Evolutionary conservation across 2,797 vertebrate species (phyloP).

Genomic region (Kryptolebias ocellatus): DNA sequence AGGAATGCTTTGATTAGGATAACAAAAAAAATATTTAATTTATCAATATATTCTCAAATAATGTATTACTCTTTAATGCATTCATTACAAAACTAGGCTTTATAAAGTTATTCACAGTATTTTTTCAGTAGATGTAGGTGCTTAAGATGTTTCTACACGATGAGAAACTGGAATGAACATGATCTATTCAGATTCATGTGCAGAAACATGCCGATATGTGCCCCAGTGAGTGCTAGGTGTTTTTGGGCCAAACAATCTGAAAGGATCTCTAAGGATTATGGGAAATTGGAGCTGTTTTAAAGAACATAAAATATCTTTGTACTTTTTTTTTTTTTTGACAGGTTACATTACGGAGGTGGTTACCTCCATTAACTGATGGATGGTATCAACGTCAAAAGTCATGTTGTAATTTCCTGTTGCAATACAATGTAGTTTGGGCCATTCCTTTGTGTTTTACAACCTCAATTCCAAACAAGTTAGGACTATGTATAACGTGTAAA

Average conservation of each 20-base stretch:
- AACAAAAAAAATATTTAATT: slow-evolving; percentile 52
- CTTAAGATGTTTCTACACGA: slow-evolving; percentile 72
- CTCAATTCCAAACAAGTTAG: too few species aligned
- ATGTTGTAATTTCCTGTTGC: too few species aligned
- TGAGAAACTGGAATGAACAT: slow-evolving; percentile 79
- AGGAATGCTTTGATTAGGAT: slow-evolving; percentile 67
- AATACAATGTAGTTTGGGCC: too few species aligned
- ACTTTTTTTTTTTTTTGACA: too few species aligned
- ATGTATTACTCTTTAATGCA: slow-evolving; percentile 56
- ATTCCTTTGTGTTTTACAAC: too few species aligned
- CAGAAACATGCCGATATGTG: slow-evolving; percentile 48
- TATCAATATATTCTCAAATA: slow-evolving; percentile 65
- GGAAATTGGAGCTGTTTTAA: not conserved
- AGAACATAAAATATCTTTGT: too few species aligned
- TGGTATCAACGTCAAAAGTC: too few species aligned
- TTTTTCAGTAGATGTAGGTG: slow-evolving; percentile 78
- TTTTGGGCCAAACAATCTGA: slow-evolving; percentile 21
- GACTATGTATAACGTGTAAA: too few species aligned
- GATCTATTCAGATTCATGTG: slow-evolving; percentile 64
- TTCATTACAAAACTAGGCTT: slow-evolving; percentile 75
- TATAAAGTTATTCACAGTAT: slow-evolving; percentile 84
- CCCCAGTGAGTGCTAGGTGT: slow-evolving; percentile 45
- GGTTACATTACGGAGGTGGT: too few species aligned
- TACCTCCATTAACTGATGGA: too few species aligned
- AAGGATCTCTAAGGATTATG: not conserved